Percentiles rank a stretch among this genome's conserved stretches.
Evolutionary conservation across 2,888 invertebrate species (phyloP).

Genomic region (Sarcophaga caerulescens): DNA sequence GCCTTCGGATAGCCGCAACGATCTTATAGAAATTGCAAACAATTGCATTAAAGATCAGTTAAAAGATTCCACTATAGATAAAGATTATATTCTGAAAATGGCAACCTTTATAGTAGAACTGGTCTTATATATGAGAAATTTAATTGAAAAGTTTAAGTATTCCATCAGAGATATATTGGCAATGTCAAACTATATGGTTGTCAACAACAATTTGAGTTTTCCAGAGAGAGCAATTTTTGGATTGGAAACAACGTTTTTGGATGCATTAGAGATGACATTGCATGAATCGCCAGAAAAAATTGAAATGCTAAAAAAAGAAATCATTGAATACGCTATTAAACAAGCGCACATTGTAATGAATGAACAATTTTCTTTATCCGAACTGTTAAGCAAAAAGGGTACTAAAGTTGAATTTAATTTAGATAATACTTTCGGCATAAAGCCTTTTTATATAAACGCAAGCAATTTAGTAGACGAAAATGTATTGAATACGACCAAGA

Average conservation of each 20-base stretch:
- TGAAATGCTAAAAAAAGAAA: constrained; percentile 81
- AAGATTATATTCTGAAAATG: constrained; percentile 80
- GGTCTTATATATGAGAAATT: constrained; percentile 88
- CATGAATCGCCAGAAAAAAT: constrained; percentile 84
- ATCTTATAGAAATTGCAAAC: constrained; percentile 90
- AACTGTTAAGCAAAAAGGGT: constrained; percentile 80
- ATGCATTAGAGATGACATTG: constrained; percentile 92
- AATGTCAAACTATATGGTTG: constrained; percentile 94
- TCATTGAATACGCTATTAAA: constrained; percentile 83
- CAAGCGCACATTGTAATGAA: constrained; percentile 82
- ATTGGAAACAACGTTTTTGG: constrained; percentile 94
- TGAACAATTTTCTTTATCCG: constrained; percentile 78
- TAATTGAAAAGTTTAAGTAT: constrained; percentile 89
- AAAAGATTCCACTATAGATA: constrained; percentile 80
- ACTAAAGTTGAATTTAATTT: constrained; percentile 68
- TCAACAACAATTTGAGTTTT: constrained; percentile 74
- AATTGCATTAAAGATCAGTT: constrained; percentile 83
- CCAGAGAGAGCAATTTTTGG: constrained; percentile 92
- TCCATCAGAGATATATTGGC: constrained; percentile 96
- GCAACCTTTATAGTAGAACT: constrained; percentile 90
- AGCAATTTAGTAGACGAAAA: constrained; percentile 69
- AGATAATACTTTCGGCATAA: constrained; percentile 85
- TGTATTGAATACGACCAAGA: constrained; percentile 71
- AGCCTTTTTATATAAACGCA: constrained; percentile 86
- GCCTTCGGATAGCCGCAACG: constrained; percentile 86